phyloP scores from a whole-genome alignment of 2,797 vertebrate species.

The Acanthurus lineatus region DNA sequence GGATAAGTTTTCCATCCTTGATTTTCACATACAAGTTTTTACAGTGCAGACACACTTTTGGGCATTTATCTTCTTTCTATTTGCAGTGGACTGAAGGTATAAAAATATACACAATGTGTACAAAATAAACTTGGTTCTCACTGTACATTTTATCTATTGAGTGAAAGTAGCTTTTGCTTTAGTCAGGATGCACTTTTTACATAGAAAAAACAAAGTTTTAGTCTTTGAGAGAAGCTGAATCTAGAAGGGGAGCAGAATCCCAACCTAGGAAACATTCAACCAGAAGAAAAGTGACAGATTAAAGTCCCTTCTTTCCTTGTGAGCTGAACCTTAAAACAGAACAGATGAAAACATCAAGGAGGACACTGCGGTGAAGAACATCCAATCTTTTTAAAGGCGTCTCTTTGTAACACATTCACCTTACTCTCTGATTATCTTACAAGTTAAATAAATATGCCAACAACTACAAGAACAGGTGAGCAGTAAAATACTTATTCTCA shows the following conservation, averaged over 20 bases:
- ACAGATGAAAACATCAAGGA: constrained; percentile 14
- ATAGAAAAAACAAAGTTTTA: not conserved
- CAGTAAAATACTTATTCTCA: constrained; percentile 13
- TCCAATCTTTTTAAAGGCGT: constrained; percentile 61
- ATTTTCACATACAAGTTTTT: not conserved
- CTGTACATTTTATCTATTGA: constrained; percentile 64
- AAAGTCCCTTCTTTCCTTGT: constrained; percentile 11
- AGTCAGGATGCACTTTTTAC: not conserved
- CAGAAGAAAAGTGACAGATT: constrained; percentile 18
- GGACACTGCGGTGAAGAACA: constrained; percentile 57
- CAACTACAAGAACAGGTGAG: constrained; percentile 29
- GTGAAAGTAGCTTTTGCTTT: constrained; percentile 24
- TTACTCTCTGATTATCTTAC: constrained; percentile 60
- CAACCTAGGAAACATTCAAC: constrained; percentile 61
- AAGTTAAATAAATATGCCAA: constrained; percentile 77
- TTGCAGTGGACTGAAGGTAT: constrained; percentile 61
- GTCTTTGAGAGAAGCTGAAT: constrained; percentile 10
- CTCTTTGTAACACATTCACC: constrained; percentile 69
- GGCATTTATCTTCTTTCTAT: constrained; percentile 17
- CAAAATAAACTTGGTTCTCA: constrained; percentile 73
- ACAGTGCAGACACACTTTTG: constrained; percentile 9
- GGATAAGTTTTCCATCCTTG: not conserved
- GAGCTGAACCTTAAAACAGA: constrained; percentile 19
- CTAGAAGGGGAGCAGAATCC: constrained; percentile 3
- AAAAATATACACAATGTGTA: constrained; percentile 83